A percentile compares a stretch with the other conserved stretches of the same genome.
Conservation (phyloP, 2,888 invertebrate species). For the Cordylochernes scorpioides region DNA sequence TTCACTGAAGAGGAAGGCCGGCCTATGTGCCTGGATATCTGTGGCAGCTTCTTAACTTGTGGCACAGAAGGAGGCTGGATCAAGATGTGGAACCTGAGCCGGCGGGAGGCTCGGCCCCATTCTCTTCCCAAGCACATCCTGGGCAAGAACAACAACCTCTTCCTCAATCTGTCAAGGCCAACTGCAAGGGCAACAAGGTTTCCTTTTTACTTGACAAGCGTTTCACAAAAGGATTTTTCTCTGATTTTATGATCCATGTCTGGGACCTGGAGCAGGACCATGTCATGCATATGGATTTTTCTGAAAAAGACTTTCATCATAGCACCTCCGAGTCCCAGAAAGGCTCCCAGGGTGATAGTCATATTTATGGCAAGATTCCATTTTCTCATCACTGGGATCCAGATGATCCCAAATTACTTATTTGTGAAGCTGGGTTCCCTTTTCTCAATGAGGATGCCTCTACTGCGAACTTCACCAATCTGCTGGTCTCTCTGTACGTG, state of each 20-base stretch:
- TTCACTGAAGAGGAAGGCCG: conserved; percentile 41
- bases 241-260: conserved; percentile 54
- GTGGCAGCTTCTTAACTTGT: conserved; percentile 48
- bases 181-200: conserved; percentile 51
- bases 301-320: no score
- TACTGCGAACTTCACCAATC: conserved; percentile 3
- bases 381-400: conserved; percentile 52
- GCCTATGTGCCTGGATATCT: conserved; percentile 59
- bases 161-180: conserved; percentile 61
- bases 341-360: no score
- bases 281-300: conserved; percentile 40
- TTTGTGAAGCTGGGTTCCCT: conserved; percentile 44
- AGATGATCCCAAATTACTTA: conserved; percentile 54
- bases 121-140: conserved; percentile 50
- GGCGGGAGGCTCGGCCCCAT: conserved; percentile 52
- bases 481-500: conserved; percentile 38
- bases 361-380: conserved; percentile 29
- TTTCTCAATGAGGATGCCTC: background rate
- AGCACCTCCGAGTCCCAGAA: no score
- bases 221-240: no score
- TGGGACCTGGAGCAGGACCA: conserved; percentile 74
- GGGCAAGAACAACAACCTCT: no score
- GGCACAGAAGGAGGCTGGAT: conserved; percentile 66
- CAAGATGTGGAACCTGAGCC: conserved; percentile 70
- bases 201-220: no score